A percentile compares a stretch with the other conserved stretches of the same genome.
Evolutionary conservation across 2,113 vertebrate species (phyloP).

Genomic region (human): GRCh38 chr13:96082001-96082500

Average conservation of each 20-base stretch:
- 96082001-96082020: conserved; percentile 12
- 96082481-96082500: conserved; percentile 1
- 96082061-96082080: neutral
- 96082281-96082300: neutral
- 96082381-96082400: neutral
- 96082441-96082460: neutral
- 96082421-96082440: neutral
- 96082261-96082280: neutral
- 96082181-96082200: neutral
- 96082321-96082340: neutral
- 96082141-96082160: neutral
- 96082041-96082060: neutral
- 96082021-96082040: neutral
- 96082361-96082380: neutral
- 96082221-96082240: neutral
- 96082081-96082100: neutral
- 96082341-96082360: neutral
- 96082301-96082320: neutral
- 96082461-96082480: neutral
- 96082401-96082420: neutral
- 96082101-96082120: neutral
- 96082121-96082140: neutral
- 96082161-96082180: neutral
- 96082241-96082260: neutral
- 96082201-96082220: neutral